Percentiles rank a stretch among this genome's conserved stretches.
phyloP scores from a whole-genome alignment of 1,140 invertebrate genomes.

The Nylanderia fulva region DNA sequence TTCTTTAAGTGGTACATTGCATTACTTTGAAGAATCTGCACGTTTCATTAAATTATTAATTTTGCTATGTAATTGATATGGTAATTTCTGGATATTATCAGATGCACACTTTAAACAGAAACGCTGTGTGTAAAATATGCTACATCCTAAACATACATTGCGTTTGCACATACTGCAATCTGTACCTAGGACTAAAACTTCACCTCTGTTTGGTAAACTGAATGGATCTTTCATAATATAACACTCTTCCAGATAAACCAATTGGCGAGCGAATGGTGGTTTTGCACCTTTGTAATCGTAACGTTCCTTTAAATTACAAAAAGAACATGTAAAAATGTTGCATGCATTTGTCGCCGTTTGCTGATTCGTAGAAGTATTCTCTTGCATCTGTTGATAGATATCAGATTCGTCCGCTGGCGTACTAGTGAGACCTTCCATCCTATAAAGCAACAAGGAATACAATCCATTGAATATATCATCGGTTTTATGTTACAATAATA shows the following conservation, averaged over 20 bases:
- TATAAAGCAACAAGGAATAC: slow-evolving; percentile 70
- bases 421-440: slow-evolving; percentile 70
- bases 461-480: slow-evolving; percentile 31
- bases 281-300: slow-evolving; percentile 91
- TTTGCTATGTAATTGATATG: slow-evolving; percentile 87
- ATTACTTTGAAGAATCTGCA: slow-evolving; percentile 38
- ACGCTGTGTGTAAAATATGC: slow-evolving; percentile 91
- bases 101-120: slow-evolving; percentile 91
- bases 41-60: slow-evolving; percentile 68
- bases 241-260: slow-evolving; percentile 89
- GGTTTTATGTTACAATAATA: not conserved
- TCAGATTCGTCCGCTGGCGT: slow-evolving; percentile 53
- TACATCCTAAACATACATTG: slow-evolving; percentile 92
- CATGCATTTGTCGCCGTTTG: slow-evolving; percentile 63
- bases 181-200: slow-evolving; percentile 91
- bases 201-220: slow-evolving; percentile 88
- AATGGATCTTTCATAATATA: slow-evolving; percentile 95
- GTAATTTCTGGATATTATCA: slow-evolving; percentile 88
- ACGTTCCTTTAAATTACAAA: slow-evolving; percentile 89
- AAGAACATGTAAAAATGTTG: slow-evolving; percentile 88
- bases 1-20: slow-evolving; percentile 29
- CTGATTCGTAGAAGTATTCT: slow-evolving; percentile 58
- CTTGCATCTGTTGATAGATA: slow-evolving; percentile 69
- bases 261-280: slow-evolving; percentile 89
- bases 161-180: slow-evolving; percentile 90